phyloP scores from a whole-genome alignment of 2,113 vertebrate species.

The Danionella cerebrum region DNA sequence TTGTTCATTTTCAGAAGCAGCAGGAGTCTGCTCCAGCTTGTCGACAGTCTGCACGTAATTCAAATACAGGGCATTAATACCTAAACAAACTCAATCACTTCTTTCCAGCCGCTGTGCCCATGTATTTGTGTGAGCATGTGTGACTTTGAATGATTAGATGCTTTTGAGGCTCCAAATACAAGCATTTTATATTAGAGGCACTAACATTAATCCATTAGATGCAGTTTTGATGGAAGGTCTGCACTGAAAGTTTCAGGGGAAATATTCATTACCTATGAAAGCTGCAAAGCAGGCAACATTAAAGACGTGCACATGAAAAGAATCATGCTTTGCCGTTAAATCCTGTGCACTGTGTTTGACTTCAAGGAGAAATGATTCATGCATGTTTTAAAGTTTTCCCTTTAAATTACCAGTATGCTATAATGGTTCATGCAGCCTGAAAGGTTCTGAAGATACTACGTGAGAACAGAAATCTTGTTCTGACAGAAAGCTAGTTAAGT shows the following conservation, averaged over 20 bases:
- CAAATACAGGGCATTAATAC: slow-evolving; percentile 31
- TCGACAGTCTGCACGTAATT: slow-evolving; percentile 9
- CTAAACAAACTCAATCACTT: slow-evolving; percentile 27
- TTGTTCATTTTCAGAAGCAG: slow-evolving; percentile 24
- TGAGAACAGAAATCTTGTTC: background rate
- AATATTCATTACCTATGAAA: background rate
- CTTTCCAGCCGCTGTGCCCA: slow-evolving; percentile 17
- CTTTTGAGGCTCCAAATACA: slow-evolving; percentile 3
- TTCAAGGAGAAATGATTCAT: background rate
- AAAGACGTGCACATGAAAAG: background rate
- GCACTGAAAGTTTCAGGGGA: background rate
- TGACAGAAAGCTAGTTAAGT: background rate
- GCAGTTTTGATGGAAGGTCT: background rate
- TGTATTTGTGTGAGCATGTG: slow-evolving; percentile 11
- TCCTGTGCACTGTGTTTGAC: background rate
- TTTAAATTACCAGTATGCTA: background rate
- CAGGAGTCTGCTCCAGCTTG: slow-evolving; percentile 8
- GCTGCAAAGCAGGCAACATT: background rate
- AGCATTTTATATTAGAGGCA: slow-evolving; percentile 22
- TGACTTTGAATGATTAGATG: slow-evolving; percentile 30
- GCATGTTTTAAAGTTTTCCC: background rate
- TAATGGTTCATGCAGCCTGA: background rate
- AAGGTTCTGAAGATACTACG: background rate
- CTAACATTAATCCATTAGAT: slow-evolving; percentile 29
- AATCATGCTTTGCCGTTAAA: background rate